phyloP scores from a whole-genome alignment of 1,140 invertebrate genomes.

The Sarcophaga bullata region DNA sequence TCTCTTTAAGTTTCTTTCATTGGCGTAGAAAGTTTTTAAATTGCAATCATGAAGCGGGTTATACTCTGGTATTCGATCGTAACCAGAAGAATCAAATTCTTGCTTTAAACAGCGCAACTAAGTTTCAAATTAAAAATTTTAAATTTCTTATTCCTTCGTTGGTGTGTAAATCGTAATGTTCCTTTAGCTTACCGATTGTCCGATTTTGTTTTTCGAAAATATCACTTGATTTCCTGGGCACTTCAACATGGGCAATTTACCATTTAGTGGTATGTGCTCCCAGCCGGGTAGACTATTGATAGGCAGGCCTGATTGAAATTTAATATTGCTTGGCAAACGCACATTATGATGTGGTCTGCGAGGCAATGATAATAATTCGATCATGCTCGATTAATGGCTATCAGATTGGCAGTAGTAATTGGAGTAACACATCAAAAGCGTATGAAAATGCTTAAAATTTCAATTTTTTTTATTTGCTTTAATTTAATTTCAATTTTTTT shows the following conservation, averaged over 20 bases:
- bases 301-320: constrained; percentile 52
- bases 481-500: background rate
- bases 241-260: constrained; percentile 62
- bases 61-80: constrained; percentile 54
- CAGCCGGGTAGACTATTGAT: constrained; percentile 63
- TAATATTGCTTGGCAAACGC: constrained; percentile 34
- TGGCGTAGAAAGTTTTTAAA: constrained; percentile 59
- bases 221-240: constrained; percentile 62
- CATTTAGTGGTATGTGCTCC: constrained; percentile 60
- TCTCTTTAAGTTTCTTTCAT: constrained; percentile 55
- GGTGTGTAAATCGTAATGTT: no score
- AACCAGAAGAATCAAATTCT: constrained; percentile 56
- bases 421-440: no score
- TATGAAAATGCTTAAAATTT: no score
- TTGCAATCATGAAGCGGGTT: constrained; percentile 62
- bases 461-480: no score
- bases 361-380: constrained; percentile 52
- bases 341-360: constrained; percentile 50
- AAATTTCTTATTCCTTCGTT: background rate
- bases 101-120: constrained; percentile 57
- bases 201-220: constrained; percentile 62
- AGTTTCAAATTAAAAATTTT: background rate
- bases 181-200: constrained; percentile 51
- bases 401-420: no score
- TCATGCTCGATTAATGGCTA: constrained; percentile 26